phyloP scores from a whole-genome alignment of 1,140 invertebrate species.

The Drosophila saltans region DNA sequence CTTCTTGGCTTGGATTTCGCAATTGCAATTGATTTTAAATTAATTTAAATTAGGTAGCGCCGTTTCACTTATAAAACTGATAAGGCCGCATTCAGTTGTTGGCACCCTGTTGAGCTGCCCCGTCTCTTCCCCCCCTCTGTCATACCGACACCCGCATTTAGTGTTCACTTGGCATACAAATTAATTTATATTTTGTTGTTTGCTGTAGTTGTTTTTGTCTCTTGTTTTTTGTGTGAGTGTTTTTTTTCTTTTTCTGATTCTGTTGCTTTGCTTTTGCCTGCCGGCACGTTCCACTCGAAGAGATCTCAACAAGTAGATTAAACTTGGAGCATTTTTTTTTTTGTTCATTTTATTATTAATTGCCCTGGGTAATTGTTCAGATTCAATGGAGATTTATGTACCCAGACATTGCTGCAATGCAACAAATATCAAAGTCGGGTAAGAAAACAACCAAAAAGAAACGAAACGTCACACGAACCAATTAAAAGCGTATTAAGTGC shows the following conservation, averaged over 20 bases:
- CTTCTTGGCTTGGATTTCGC: conserved; percentile 21
- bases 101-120: conserved; percentile 7
- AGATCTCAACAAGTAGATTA: conserved; percentile 60
- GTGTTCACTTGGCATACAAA: conserved; percentile 64
- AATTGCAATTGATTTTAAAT: conserved; percentile 24
- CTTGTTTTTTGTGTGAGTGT: conserved; percentile 8
- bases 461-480: conserved; percentile 23
- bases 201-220: conserved; percentile 33
- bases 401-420: conserved; percentile 14
- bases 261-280: conserved; percentile 38
- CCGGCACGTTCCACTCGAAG: conserved; percentile 49
- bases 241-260: not conserved
- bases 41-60: conserved; percentile 19
- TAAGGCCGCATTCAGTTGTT: conserved; percentile 14
- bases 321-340: conserved; percentile 47
- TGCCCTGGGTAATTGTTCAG: conserved; percentile 73
- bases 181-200: conserved; percentile 43
- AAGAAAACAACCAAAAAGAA: conserved; percentile 1
- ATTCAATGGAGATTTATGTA: conserved; percentile 74
- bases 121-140: not conserved
- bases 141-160: conserved; percentile 31
- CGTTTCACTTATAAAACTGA: conserved; percentile 22
- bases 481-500: conserved; percentile 55
- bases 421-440: conserved; percentile 33
- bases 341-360: conserved; percentile 67